Evolutionary conservation across 2,888 invertebrate species (phyloP), one percentile per base, ranked within the genome.

Genomic region (Morpho deidamia): DNA sequence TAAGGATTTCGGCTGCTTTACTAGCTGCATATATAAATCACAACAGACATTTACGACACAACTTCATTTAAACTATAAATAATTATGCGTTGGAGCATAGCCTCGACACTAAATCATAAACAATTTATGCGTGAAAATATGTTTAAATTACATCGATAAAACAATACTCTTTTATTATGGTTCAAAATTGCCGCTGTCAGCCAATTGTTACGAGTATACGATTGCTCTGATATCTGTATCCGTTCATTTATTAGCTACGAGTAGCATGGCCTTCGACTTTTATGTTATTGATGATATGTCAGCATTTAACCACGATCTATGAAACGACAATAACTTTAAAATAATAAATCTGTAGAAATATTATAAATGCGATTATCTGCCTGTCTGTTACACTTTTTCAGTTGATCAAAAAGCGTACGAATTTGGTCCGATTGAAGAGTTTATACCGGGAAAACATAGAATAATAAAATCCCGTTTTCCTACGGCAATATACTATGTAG

Each of bases 31-130:
- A 72, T 69, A 76, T 82, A 77, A 78, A 82, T 78, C 79, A 77
- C 59, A 57, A 59, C 52, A 53, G 73, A 75, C 75, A 49, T 82
- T 82, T 78, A 82, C 74, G 77, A 75, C 72, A 77, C 74, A 69
- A 66, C 76, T 80, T 78, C 74, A 81, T 81, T 81, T 78, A 72
- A 76, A 76, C 78, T 74, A 81, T 81, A 80, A 81, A 81, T 79
- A 81, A 81, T 78, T 74, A 76, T 70, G 67, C 74, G 71, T 69
- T 65, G 70, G 72, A 68, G 67, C 68, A 63, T 64, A 55, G 59
- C 61, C 56, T 62, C 48, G 68, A 70, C 68, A 64, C 68, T 77
- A 81, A 76, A 80, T 81, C 74, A 80, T 23, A 74, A 75, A 71
- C 69, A 74, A 74, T 76, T 78, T 78, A 80, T 78, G 72, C 65